These are phyloP conservation scores for Platyrinchus mystaceus DNA, from an alignment of 2,797 vertebrate genomes.

Conservation along the genomic window DNA sequence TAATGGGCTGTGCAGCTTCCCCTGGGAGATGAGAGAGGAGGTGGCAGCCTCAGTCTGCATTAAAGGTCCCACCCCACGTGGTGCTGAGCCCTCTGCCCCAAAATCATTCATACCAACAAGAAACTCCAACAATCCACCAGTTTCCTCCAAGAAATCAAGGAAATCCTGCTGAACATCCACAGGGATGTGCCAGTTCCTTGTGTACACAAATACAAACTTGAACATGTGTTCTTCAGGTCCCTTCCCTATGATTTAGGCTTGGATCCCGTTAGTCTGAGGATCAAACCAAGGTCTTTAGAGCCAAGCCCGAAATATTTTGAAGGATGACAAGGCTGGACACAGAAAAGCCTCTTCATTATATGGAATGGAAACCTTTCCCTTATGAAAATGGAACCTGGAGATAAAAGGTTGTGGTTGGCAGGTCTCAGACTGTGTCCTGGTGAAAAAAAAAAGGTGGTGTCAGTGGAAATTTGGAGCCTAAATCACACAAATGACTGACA, in stretches of 20 bases:
- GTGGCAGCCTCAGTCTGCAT: background rate
- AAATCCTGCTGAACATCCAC: too few relatives aligned
- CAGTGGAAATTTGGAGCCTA: background rate
- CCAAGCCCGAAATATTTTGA: background rate
- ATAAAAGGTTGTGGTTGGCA: background rate
- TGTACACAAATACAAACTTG: too few relatives aligned
- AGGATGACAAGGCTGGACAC: background rate
- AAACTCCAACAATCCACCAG: too few relatives aligned
- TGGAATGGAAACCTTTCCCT: background rate
- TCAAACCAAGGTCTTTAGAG: background rate
- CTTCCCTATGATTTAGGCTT: background rate
- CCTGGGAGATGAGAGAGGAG: rapidly evolving
- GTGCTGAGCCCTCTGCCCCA: background rate
- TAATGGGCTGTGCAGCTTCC: background rate
- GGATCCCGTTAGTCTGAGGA: background rate
- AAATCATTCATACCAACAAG: rapidly evolving
- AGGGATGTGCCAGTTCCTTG: too few relatives aligned
- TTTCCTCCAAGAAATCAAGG: background rate
- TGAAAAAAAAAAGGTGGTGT: too few relatives aligned
- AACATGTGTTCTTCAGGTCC: background rate
- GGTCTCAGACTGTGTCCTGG: rapidly evolving
- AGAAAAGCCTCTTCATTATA: rapidly evolving
- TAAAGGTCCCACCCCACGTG: rapidly evolving
- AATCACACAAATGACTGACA: background rate
- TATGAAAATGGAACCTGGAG: background rate